Conservation (phyloP, 2,797 vertebrate genomes). For the Liasis olivaceus region DNA sequence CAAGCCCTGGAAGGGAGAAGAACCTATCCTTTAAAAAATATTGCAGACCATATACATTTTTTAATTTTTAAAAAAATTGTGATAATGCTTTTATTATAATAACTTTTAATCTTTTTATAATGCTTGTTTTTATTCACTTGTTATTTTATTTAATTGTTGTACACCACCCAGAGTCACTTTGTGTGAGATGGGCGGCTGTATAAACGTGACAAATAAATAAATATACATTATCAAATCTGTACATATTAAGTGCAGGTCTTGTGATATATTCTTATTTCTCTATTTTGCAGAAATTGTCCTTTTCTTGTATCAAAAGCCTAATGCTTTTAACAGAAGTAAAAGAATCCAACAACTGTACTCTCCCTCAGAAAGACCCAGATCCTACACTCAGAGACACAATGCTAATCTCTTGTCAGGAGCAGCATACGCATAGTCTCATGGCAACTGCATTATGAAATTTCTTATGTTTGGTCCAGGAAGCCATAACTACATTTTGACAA, state of each 20-base stretch:
- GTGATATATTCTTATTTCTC: not conserved
- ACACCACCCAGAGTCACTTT: too few species aligned
- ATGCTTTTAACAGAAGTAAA: not conserved
- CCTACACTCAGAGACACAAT: not conserved
- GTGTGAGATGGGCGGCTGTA: too few species aligned
- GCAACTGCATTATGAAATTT: not conserved
- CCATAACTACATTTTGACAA: not conserved
- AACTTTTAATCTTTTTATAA: too few species aligned
- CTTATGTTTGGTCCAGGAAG: not conserved
- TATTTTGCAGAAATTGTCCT: not conserved
- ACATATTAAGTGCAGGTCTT: not conserved
- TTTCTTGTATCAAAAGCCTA: slow-evolving; percentile 13
- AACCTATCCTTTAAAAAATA: not conserved
- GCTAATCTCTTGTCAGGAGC: not conserved
- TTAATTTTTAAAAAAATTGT: too few species aligned
- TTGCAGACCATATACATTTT: not conserved
- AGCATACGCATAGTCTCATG: not conserved
- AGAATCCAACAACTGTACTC: not conserved
- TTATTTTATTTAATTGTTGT: too few species aligned
- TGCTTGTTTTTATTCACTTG: too few species aligned
- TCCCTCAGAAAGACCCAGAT: not conserved
- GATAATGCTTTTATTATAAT: too few species aligned
- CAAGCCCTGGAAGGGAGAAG: not conserved
- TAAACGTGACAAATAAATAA: too few species aligned
- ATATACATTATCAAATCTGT: not conserved